Percentiles rank a stretch among this genome's conserved stretches.
Conservation (phyloP, 2,797 vertebrate species). For the Sebastolobus altivelis region DNA sequence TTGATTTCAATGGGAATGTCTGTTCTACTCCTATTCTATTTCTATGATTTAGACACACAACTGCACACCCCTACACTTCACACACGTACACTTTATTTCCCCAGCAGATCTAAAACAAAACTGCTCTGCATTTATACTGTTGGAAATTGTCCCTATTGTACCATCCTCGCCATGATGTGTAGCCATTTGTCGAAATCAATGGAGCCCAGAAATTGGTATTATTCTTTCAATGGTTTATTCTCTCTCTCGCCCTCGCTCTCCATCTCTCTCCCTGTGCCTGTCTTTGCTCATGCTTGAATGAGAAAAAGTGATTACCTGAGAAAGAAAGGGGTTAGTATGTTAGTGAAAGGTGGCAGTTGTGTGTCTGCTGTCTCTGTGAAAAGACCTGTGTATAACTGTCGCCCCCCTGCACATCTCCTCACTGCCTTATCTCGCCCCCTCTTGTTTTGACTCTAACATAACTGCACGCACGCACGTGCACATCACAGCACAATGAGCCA, state of each 20-base stretch:
- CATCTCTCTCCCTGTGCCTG: not conserved
- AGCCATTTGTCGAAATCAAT: constrained; percentile 76
- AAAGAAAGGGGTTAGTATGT: constrained; percentile 58
- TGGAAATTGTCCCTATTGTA: constrained; percentile 65
- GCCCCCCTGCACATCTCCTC: constrained; percentile 34
- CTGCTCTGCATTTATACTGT: constrained; percentile 52
- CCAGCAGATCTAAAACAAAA: constrained; percentile 60
- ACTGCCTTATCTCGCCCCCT: constrained; percentile 50
- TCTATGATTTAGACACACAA: constrained; percentile 10
- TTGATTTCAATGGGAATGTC: not conserved
- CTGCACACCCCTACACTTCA: constrained; percentile 11
- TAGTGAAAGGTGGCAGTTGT: constrained; percentile 48
- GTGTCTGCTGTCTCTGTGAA: constrained; percentile 54
- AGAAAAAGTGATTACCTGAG: constrained; percentile 74
- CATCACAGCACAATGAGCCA: constrained; percentile 47
- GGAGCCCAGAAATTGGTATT: constrained; percentile 70
- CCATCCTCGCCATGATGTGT: constrained; percentile 54
- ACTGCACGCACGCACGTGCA: constrained; percentile 6
- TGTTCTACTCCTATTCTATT: not conserved
- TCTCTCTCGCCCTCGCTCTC: constrained; percentile 28
- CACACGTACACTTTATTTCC: constrained; percentile 28
- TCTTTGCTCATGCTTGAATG: constrained; percentile 63
- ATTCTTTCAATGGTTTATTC: constrained; percentile 64
- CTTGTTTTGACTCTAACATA: constrained; percentile 38
- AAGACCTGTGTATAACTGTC: constrained; percentile 35